phyloP scores from a whole-genome alignment of 2,888 invertebrate species.

The Phasia obesa region DNA sequence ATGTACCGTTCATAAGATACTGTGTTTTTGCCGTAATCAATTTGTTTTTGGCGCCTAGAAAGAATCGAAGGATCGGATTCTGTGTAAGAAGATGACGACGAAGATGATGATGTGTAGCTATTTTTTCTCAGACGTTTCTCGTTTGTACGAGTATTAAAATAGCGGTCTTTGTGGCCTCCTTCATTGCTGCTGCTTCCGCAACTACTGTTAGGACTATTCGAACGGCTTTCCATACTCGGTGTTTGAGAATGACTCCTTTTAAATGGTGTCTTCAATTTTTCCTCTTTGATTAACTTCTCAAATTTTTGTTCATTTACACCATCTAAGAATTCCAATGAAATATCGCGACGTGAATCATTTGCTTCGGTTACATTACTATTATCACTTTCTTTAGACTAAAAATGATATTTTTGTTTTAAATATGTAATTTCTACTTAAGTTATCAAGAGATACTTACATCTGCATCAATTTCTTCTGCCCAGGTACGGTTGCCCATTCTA shows the following conservation, averaged over 20 bases:
- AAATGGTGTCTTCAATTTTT: conserved; percentile 82
- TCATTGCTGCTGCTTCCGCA: conserved; percentile 69
- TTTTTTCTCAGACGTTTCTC: conserved; percentile 79
- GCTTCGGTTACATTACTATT: conserved; percentile 55
- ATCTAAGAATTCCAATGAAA: conserved; percentile 76
- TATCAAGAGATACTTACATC: conserved; percentile 37
- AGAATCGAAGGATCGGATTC: conserved; percentile 90
- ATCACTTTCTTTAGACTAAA: conserved; percentile 46
- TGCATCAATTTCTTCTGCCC: conserved; percentile 60
- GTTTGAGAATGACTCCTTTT: conserved; percentile 81
- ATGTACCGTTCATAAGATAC: conserved; percentile 91
- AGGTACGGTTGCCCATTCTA: conserved; percentile 27
- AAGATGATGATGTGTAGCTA: conserved; percentile 79
- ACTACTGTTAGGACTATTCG: conserved; percentile 78
- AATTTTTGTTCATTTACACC: conserved; percentile 81
- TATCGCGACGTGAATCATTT: conserved; percentile 65
- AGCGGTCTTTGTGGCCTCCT: conserved; percentile 7
- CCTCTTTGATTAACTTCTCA: conserved; percentile 80
- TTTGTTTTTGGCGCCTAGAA: conserved; percentile 93
- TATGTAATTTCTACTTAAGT: not conserved
- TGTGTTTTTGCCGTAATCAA: conserved; percentile 97
- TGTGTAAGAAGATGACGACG: conserved; percentile 75
- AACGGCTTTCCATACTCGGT: conserved; percentile 78
- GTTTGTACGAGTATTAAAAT: conserved; percentile 73
- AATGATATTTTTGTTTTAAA: not conserved